Evolutionary conservation across 2,113 vertebrate species (phyloP).

Genomic region (Anser cygnoides): DNA sequence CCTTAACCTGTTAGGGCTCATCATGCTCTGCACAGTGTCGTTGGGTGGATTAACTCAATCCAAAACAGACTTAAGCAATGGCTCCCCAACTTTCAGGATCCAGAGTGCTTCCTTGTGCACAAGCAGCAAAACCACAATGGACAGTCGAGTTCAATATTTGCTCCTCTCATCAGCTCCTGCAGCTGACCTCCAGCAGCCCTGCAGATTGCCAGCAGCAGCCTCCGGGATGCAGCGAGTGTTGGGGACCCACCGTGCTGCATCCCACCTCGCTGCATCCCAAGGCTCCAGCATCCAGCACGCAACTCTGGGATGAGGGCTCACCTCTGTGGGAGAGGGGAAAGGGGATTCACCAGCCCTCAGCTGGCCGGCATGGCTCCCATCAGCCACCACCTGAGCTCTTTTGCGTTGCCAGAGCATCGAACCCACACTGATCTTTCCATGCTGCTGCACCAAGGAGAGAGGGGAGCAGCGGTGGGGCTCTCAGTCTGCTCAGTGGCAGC

Average conservation of each 20-base stretch:
- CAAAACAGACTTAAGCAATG: not conserved
- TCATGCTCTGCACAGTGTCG: not conserved
- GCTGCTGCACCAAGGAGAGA: not conserved
- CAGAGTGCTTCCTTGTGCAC: not conserved
- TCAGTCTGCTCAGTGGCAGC: not conserved
- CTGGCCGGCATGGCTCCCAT: accelerated
- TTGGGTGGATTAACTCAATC: not conserved
- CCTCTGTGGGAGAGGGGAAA: not conserved
- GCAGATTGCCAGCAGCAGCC: not conserved
- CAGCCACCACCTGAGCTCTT: not conserved
- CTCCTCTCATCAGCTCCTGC: not conserved
- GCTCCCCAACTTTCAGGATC: not conserved
- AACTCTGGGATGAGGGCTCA: accelerated
- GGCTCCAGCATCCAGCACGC: not conserved
- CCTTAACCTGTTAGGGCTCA: not conserved
- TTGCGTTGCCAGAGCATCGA: not conserved
- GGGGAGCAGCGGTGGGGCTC: not conserved
- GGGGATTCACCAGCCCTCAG: not conserved
- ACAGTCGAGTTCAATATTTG: not conserved
- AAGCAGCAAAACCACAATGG: not conserved
- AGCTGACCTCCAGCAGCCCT: not conserved
- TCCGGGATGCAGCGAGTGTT: not conserved
- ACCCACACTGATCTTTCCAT: not conserved
- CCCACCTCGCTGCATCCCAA: not conserved
- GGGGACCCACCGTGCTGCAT: not conserved